Evolutionary conservation across 1,140 invertebrate genomes (phyloP).

Genomic region (Paralvinella palmiformis): DNA sequence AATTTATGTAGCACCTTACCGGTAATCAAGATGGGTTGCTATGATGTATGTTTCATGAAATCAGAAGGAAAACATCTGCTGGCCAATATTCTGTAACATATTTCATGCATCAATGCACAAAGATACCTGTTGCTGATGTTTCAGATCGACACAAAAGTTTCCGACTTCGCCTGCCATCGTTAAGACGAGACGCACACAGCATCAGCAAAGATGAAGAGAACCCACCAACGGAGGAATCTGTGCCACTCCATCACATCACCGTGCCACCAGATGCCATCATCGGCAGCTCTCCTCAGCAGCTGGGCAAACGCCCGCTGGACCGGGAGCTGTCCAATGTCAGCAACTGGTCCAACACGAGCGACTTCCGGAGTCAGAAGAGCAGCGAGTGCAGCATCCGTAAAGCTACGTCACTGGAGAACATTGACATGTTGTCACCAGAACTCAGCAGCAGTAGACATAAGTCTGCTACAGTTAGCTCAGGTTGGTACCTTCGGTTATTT

Average conservation of each 20-base stretch:
- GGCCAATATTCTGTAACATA: too few relatives aligned
- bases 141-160: constrained; percentile 45
- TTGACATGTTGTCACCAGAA: constrained; percentile 6
- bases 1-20: too few relatives aligned
- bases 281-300: not conserved
- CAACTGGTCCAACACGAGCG: constrained; percentile 7
- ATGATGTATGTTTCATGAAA: too few relatives aligned
- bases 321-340: constrained; percentile 11
- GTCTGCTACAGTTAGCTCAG: not conserved
- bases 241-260: constrained; percentile 35
- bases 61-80: too few relatives aligned
- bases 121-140: not conserved
- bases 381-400: constrained; percentile 19
- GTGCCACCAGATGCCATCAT: constrained; percentile 14
- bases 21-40: too few relatives aligned
- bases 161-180: constrained; percentile 43
- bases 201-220: constrained; percentile 30
- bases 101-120: too few relatives aligned
- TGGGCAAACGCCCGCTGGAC: not conserved
- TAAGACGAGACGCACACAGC: constrained; percentile 33
- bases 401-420: constrained; percentile 31
- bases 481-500: too few relatives aligned
- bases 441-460: too few relatives aligned
- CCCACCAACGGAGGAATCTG: constrained; percentile 34
- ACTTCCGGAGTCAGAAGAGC: not conserved